Evolutionary conservation across 1,140 invertebrate genomes (phyloP).

Genomic region (Protaetia brevitarsis): DNA sequence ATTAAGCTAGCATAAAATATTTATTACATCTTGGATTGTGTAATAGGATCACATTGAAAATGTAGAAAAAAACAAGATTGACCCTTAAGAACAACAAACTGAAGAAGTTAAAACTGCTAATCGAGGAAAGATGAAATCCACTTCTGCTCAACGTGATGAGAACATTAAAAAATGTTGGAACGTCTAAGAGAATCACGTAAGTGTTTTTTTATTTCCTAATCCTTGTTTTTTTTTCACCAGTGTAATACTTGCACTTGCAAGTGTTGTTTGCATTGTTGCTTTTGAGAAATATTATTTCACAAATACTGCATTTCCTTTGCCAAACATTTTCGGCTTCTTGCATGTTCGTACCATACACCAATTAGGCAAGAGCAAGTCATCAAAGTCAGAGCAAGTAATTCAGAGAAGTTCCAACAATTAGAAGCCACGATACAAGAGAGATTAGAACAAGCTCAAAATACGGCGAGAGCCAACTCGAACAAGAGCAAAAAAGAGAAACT

Average conservation of each 20-base stretch:
- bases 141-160: conserved; percentile 78
- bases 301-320: background rate
- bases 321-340: conserved; percentile 20
- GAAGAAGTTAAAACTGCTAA: conserved; percentile 77
- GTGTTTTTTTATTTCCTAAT: conserved; percentile 42
- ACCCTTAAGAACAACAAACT: conserved; percentile 78
- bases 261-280: conserved; percentile 1
- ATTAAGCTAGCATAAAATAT: too few species aligned
- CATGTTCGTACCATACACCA: conserved; percentile 29
- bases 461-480: conserved; percentile 66
- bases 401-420: conserved; percentile 62
- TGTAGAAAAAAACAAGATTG: conserved; percentile 79
- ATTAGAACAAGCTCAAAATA: conserved; percentile 65
- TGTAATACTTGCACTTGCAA: conserved; percentile 8
- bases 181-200: conserved; percentile 86
- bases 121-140: conserved; percentile 79
- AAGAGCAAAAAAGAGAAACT: conserved; percentile 71
- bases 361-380: conserved; percentile 68
- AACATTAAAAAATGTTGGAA: conserved; percentile 85
- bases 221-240: background rate
- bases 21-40: too few species aligned
- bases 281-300: background rate
- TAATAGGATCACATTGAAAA: conserved; percentile 66
- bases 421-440: conserved; percentile 70
- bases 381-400: conserved; percentile 62